A percentile compares a stretch with the other conserved stretches of the same genome.
Evolutionary conservation across 2,113 vertebrate genomes (phyloP).

Genomic region (Buteo buteo): DNA sequence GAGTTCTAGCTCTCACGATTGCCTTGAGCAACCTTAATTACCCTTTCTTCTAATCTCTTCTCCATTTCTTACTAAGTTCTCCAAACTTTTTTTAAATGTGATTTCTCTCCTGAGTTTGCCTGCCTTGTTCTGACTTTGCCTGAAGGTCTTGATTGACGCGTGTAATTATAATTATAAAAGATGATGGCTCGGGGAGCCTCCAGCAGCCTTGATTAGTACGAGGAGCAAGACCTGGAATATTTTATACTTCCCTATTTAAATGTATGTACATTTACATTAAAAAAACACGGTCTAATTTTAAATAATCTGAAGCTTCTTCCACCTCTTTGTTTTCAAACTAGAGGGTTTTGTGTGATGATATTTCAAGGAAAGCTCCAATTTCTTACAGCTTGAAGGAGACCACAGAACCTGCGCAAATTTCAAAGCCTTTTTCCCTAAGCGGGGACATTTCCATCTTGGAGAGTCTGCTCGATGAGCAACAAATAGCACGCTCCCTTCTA

Average conservation of each 20-base stretch:
- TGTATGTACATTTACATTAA: slow-evolving; percentile 28
- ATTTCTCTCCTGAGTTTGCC: slow-evolving; percentile 55
- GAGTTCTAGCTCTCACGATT: slow-evolving; percentile 32
- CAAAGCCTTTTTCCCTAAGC: neutral
- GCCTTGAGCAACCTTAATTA: slow-evolving; percentile 63
- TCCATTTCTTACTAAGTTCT: neutral
- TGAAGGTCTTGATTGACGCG: slow-evolving; percentile 72
- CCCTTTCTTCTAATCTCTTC: slow-evolving; percentile 55
- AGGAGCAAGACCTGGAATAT: slow-evolving; percentile 65
- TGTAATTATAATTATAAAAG: slow-evolving; percentile 70
- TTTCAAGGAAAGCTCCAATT: neutral
- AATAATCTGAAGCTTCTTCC: slow-evolving; percentile 9
- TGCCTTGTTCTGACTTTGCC: slow-evolving; percentile 64
- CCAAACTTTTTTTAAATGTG: slow-evolving; percentile 3
- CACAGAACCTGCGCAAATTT: neutral
- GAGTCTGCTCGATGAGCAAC: neutral
- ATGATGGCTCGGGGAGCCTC: slow-evolving; percentile 73
- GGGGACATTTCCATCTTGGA: neutral
- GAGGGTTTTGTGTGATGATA: neutral
- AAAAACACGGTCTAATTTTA: neutral
- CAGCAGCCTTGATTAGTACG: slow-evolving; percentile 64
- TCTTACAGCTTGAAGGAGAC: neutral
- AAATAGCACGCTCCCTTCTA: neutral
- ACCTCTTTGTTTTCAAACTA: neutral
- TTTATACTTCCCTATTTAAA: slow-evolving; percentile 51